A percentile compares a stretch with the other conserved stretches of the same genome.
These are phyloP conservation scores for Bombylius major DNA, from an alignment of 2,888 invertebrate genomes.

Conservation along the genomic window DNA sequence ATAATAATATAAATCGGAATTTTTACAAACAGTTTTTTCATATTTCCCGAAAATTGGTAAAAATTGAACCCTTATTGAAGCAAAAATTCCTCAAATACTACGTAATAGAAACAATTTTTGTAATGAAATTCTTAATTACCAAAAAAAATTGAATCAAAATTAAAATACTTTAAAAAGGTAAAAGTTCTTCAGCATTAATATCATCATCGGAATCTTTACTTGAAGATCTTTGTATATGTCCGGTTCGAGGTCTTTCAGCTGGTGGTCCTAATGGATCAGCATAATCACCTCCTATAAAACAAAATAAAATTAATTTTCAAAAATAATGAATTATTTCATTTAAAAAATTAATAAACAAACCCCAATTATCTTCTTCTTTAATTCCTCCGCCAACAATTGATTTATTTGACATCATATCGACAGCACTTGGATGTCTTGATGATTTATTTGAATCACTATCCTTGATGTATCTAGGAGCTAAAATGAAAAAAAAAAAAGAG, in stretches of 20 bases:
- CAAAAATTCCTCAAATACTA: too few species aligned
- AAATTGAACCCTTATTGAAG: too few species aligned
- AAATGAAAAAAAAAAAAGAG: neutral
- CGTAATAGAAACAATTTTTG: too few species aligned
- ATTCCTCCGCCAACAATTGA: neutral
- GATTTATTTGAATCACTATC: neutral
- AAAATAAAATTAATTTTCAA: neutral
- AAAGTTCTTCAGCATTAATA: constrained; percentile 31
- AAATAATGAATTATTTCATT: neutral
- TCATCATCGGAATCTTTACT: constrained; percentile 32
- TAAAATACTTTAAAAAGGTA: constrained; percentile 25
- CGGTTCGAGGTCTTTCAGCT: constrained; percentile 34
- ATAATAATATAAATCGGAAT: too few species aligned
- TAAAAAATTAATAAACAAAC: neutral
- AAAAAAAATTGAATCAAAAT: too few species aligned
- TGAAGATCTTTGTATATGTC: constrained; percentile 18
- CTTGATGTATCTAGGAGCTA: neutral
- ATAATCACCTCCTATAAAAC: constrained; percentile 14
- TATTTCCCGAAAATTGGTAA: too few species aligned
- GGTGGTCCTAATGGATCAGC: constrained; percentile 35
- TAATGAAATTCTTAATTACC: too few species aligned
- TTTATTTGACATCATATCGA: neutral
- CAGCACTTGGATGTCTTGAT: neutral
- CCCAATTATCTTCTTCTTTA: neutral
- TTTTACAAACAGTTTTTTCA: too few species aligned